A percentile compares a stretch with the other conserved stretches of the same genome.
Conservation (phyloP, 2,113 vertebrate species). For the Lepisosteus osseus region DNA sequence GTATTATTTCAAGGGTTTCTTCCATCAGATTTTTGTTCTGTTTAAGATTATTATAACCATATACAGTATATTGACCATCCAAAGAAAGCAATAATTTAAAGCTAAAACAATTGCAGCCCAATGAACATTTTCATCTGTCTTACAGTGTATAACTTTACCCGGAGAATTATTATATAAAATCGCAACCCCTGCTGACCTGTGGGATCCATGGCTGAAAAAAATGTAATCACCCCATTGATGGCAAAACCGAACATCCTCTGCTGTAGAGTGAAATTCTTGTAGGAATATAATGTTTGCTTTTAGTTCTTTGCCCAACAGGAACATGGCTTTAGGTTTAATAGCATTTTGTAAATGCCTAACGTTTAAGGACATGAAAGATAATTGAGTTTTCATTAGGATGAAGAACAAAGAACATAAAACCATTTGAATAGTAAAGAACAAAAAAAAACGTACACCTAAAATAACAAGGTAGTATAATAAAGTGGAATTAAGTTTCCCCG, state of each 20-base stretch:
- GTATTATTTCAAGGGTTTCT: not conserved
- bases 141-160: not conserved
- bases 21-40: not conserved
- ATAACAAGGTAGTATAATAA: too few relatives aligned
- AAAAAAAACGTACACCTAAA: too few relatives aligned
- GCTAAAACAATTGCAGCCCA: not conserved
- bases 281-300: not conserved
- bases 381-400: not conserved
- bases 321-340: not conserved
- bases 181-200: constrained; percentile 4
- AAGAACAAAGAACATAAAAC: too few relatives aligned
- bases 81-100: not conserved
- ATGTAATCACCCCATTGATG: too few relatives aligned
- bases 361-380: not conserved
- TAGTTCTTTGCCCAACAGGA: not conserved
- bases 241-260: not conserved
- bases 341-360: not conserved
- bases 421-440: too few relatives aligned
- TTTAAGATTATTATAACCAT: constrained; percentile 8
- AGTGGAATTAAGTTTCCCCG: too few relatives aligned
- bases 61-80: not conserved
- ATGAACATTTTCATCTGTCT: not conserved
- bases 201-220: not conserved
- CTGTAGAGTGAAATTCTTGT: not conserved
- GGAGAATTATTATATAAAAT: not conserved